These are phyloP conservation scores for Spatulosminthurus flaviceps DNA, from an alignment of 2,888 invertebrate species.

Conservation along the genomic window DNA sequence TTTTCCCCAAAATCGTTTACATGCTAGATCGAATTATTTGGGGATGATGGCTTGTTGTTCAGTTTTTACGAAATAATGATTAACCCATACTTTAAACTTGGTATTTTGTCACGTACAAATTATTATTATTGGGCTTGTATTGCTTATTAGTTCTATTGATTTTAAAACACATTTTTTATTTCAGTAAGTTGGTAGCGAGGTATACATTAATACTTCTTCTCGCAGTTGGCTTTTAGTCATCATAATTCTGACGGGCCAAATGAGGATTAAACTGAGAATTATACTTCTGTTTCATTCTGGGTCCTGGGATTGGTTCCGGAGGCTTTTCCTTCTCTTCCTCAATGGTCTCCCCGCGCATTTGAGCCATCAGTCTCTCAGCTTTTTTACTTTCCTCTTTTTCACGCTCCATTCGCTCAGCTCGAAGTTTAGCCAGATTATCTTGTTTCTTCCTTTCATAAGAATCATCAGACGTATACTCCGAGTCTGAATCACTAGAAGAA, in stretches of 20 bases:
- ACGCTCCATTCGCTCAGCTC: conserved; percentile 81
- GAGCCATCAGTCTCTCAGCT: conserved; percentile 77
- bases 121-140: no score
- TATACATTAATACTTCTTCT: no score
- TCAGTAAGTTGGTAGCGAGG: no score
- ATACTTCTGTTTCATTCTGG: conserved; percentile 77
- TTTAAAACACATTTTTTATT: no score
- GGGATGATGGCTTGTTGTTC: no score
- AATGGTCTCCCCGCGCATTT: conserved; percentile 71
- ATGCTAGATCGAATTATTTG: no score
- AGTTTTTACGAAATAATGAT: no score
- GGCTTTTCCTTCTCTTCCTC: conserved; percentile 49
- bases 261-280: conserved; percentile 97
- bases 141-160: no score
- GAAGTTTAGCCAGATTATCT: conserved; percentile 73
- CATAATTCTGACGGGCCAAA: conserved; percentile 80
- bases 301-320: conserved; percentile 16
- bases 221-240: conserved; percentile 26
- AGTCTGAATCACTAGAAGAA: neutral
- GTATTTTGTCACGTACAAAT: no score
- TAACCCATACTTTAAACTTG: no score
- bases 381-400: conserved; percentile 81
- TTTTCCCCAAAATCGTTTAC: no score
- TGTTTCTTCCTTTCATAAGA: conserved; percentile 65
- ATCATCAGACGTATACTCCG: conserved; percentile 52